These are phyloP conservation scores for Kuschelorhynchus macadamiae DNA, from an alignment of 2,888 invertebrate genomes.

Conservation along the genomic window DNA sequence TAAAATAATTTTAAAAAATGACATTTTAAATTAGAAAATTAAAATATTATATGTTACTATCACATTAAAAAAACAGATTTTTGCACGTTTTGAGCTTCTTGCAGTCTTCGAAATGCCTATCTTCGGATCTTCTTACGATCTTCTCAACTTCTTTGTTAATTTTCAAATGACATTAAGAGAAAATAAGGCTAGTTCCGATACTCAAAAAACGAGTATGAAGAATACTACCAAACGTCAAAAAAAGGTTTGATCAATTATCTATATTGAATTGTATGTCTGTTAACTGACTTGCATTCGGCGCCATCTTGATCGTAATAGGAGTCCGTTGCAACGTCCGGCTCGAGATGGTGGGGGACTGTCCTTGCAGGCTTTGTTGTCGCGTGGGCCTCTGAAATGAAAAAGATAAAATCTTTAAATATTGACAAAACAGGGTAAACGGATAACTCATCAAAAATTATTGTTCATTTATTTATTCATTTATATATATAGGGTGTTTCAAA, in stretches of 20 bases:
- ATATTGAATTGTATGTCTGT: conserved; percentile 66
- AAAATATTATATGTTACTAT: background rate
- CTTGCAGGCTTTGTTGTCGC: conserved; percentile 58
- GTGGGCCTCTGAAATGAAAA: conserved; percentile 57
- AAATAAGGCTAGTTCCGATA: conserved; percentile 35
- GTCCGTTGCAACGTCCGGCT: conserved; percentile 64
- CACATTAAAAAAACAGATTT: too few relatives aligned
- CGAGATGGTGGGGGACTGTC: conserved; percentile 51
- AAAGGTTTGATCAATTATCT: conserved; percentile 54
- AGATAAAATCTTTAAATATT: background rate
- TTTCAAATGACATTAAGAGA: too few relatives aligned
- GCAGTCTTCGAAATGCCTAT: too few relatives aligned
- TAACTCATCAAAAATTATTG: background rate
- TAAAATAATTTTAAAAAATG: background rate
- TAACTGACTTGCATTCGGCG: conserved; percentile 67
- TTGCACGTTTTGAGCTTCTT: too few relatives aligned
- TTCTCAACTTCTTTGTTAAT: background rate
- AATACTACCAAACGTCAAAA: conserved; percentile 22
- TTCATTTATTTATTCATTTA: background rate
- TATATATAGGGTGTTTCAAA: too few relatives aligned
- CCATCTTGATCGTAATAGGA: conserved; percentile 68
- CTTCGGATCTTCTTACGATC: background rate
- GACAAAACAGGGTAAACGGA: too few relatives aligned
- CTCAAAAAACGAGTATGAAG: background rate
- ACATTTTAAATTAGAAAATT: conserved; percentile 8